These are phyloP conservation scores for Ectropis crepuscularia DNA, from an alignment of 2,888 invertebrate genomes.

Conservation along the genomic window DNA sequence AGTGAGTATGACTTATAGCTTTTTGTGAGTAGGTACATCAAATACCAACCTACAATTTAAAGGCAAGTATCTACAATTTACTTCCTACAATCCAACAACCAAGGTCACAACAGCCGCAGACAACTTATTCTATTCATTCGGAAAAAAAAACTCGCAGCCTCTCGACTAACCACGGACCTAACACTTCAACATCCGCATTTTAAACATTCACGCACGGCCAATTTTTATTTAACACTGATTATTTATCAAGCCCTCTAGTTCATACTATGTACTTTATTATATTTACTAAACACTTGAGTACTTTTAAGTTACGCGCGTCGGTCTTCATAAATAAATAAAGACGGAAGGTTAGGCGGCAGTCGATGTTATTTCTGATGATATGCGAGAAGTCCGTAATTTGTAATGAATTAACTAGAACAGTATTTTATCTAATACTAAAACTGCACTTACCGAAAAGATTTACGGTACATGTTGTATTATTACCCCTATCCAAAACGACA, in stretches of 20 bases:
- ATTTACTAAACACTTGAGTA: constrained; percentile 39
- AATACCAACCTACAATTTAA: constrained; percentile 83
- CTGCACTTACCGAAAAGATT: constrained; percentile 95
- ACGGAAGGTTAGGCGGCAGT: constrained; percentile 66
- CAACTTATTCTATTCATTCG: constrained; percentile 78
- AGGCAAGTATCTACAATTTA: constrained; percentile 82
- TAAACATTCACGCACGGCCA: constrained; percentile 22
- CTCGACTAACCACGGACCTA: constrained; percentile 54
- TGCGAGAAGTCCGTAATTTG: constrained; percentile 7
- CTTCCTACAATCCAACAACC: constrained; percentile 85
- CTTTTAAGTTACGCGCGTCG: constrained; percentile 78
- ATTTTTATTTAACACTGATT: constrained; percentile 14
- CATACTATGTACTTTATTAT: constrained; percentile 14
- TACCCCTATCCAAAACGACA: constrained; percentile 97
- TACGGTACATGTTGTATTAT: constrained; percentile 98
- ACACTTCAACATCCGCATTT: constrained; percentile 39
- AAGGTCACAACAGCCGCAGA: constrained; percentile 79
- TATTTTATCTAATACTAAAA: constrained; percentile 18
- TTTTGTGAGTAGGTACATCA: constrained; percentile 79
- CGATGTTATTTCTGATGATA: constrained; percentile 26
- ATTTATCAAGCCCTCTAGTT: constrained; percentile 7
- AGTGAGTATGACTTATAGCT: constrained; percentile 70
- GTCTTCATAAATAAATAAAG: constrained; percentile 66
- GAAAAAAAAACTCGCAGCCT: constrained; percentile 75
- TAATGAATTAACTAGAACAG: background rate